Conservation (phyloP, 2,888 invertebrate genomes). For the Argynnis bischoffii region DNA sequence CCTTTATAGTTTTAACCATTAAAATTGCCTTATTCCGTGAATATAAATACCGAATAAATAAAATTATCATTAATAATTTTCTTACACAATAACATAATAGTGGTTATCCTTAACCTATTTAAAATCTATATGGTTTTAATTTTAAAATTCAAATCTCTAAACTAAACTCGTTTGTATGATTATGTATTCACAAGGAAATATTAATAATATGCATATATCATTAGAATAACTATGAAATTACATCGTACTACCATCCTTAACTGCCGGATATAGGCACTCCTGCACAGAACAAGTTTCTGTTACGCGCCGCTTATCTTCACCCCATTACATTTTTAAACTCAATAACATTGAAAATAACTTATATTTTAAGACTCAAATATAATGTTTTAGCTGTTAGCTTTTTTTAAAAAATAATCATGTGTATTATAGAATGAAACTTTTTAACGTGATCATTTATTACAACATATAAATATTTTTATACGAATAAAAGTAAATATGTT, state of each 20-base stretch:
- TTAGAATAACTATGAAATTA: constrained; percentile 15
- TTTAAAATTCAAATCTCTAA: no score
- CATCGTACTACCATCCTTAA: constrained; percentile 41
- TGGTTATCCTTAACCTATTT: no score
- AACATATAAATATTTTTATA: no score
- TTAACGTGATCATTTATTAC: no score
- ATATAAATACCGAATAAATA: no score
- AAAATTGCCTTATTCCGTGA: no score
- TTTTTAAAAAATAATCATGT: not conserved
- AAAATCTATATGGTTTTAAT: no score
- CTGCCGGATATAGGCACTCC: constrained; percentile 50
- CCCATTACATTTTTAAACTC: constrained; percentile 58
- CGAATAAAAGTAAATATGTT: no score
- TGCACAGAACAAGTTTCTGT: constrained; percentile 57
- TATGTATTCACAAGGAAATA: not conserved
- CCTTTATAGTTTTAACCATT: not conserved
- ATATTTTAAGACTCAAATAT: not conserved
- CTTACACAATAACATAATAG: no score
- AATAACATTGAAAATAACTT: constrained; percentile 16
- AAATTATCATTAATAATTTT: no score
- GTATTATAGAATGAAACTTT: no score
- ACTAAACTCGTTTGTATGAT: no score
- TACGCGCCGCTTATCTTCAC: constrained; percentile 62
- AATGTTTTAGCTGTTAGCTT: not conserved
- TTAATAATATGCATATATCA: not conserved